Percentiles rank a stretch among this genome's conserved stretches.
phyloP scores from a whole-genome alignment of 2,888 invertebrate genomes.

The Timema cristinae region DNA sequence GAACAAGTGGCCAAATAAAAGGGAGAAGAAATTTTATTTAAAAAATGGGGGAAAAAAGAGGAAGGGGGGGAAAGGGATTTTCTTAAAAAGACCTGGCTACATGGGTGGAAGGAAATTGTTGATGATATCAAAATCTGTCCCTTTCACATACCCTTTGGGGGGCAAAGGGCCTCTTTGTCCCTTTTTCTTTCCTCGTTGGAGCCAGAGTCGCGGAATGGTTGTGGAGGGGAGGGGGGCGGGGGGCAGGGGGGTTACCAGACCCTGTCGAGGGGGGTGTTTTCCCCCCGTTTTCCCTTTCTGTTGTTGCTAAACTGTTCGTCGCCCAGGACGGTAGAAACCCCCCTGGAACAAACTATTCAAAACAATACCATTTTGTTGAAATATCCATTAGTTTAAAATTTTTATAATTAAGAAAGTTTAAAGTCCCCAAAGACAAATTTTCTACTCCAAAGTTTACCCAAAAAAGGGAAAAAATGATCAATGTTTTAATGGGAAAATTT shows the following conservation, averaged over 20 bases:
- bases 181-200: slow-evolving; percentile 40
- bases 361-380: background rate
- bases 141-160: slow-evolving; percentile 33
- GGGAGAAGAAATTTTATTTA: too few relatives aligned
- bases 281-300: slow-evolving; percentile 68
- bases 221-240: slow-evolving; percentile 63
- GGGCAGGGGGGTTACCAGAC: slow-evolving; percentile 64
- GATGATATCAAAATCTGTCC: background rate
- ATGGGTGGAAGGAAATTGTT: background rate
- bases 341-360: slow-evolving; percentile 38
- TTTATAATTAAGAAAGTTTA: background rate
- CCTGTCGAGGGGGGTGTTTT: slow-evolving; percentile 81
- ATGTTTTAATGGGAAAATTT: too few relatives aligned
- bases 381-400: background rate
- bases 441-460: too few relatives aligned
- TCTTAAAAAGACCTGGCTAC: too few relatives aligned
- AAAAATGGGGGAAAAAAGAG: too few relatives aligned
- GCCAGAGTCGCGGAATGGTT: slow-evolving; percentile 71
- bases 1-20: too few relatives aligned
- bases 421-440: background rate
- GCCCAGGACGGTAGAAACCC: slow-evolving; percentile 71
- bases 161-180: slow-evolving; percentile 35
- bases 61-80: too few relatives aligned
- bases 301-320: slow-evolving; percentile 43
- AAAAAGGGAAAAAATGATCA: too few relatives aligned